These are phyloP conservation scores for Struthidea cinerea DNA, from an alignment of 2,113 vertebrate genomes.

Conservation along the genomic window DNA sequence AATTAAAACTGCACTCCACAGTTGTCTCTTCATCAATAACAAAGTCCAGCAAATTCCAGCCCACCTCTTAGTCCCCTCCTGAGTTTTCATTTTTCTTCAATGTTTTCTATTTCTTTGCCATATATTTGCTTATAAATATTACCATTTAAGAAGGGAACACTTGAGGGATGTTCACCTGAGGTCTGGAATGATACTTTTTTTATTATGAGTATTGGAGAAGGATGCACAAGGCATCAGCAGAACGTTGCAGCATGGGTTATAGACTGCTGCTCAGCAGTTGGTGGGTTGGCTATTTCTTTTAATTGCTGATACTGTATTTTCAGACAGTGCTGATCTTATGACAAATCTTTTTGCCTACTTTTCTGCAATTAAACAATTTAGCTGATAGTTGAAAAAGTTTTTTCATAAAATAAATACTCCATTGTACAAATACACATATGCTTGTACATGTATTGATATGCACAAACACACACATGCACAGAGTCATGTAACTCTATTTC, in stretches of 20 bases:
- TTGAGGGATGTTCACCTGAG: background rate
- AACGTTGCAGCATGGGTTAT: slow-evolving; percentile 23
- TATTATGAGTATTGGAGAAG: background rate
- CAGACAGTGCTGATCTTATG: slow-evolving; percentile 40
- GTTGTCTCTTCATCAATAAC: background rate
- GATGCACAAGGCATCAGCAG: slow-evolving; percentile 32
- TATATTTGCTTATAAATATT: background rate
- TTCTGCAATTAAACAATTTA: slow-evolving; percentile 38
- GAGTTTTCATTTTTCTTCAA: background rate
- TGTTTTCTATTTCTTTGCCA: background rate
- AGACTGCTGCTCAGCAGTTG: slow-evolving; percentile 32
- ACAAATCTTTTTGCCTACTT: slow-evolving; percentile 8
- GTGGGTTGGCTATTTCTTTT: slow-evolving; percentile 41
- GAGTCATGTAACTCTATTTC: background rate
- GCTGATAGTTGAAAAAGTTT: background rate
- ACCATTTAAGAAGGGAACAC: background rate
- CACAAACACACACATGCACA: background rate
- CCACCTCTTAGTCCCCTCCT: background rate
- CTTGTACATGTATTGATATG: background rate
- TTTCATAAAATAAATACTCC: background rate
- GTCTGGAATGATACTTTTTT: background rate
- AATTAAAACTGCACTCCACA: background rate
- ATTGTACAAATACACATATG: background rate
- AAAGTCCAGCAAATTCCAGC: background rate
- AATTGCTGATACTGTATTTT: slow-evolving; percentile 49